A percentile compares a stretch with the other conserved stretches of the same genome.
Conservation (phyloP, 2,888 invertebrate species). For the Pollenia labialis region DNA sequence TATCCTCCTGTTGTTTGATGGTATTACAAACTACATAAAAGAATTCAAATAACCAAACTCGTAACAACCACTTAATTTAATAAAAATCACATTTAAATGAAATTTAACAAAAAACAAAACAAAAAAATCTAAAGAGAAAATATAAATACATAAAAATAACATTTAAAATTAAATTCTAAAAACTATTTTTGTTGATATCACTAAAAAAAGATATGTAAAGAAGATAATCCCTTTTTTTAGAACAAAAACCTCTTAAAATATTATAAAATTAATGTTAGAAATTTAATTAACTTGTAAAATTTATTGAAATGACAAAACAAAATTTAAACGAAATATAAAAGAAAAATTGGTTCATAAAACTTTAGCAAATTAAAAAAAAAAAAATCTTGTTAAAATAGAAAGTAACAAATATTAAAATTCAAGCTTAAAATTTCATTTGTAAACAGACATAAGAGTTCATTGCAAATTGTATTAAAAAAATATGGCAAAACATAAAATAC, state of each 20-base stretch:
- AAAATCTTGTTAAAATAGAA: constrained; percentile 30
- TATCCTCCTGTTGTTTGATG: constrained; percentile 84
- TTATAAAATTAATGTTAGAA: constrained; percentile 46
- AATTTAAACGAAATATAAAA: not conserved
- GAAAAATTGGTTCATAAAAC: constrained; percentile 48
- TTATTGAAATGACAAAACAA: constrained; percentile 1
- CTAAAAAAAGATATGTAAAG: constrained; percentile 52
- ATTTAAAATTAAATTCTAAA: constrained; percentile 52
- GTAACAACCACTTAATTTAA: constrained; percentile 7
- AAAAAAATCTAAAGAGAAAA: constrained; percentile 29
- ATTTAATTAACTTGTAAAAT: constrained; percentile 31
- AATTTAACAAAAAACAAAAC: constrained; percentile 18
- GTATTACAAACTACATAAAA: constrained; percentile 83
- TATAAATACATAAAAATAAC: constrained; percentile 1
- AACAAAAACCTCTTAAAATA: constrained; percentile 6
- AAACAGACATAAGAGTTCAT: constrained; percentile 7
- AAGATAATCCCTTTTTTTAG: constrained; percentile 60
- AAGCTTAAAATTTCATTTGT: constrained; percentile 50
- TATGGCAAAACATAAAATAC: not conserved
- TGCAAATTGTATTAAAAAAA: constrained; percentile 22
- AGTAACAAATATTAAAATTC: constrained; percentile 28
- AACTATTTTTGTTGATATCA: constrained; percentile 29
- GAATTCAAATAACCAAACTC: constrained; percentile 62
- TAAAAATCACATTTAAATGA: constrained; percentile 28
- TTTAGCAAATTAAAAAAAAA: constrained; percentile 60